These are phyloP conservation scores for Sycobia sp. DNA, from an alignment of 1,140 invertebrate genomes.

Conservation along the genomic window DNA sequence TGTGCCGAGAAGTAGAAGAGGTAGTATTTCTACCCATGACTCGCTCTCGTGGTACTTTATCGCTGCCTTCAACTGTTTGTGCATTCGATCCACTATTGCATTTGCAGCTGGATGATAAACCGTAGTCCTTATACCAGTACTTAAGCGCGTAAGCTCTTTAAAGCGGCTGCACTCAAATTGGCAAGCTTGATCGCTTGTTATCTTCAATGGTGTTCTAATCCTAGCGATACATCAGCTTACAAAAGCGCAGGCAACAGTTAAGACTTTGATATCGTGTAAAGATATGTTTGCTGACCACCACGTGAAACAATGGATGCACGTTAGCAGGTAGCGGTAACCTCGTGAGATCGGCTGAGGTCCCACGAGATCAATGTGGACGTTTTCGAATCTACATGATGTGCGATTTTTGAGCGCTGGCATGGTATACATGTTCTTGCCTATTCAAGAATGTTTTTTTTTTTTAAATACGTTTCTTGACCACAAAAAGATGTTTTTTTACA, in stretches of 20 bases:
- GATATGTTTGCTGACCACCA: constrained; percentile 14
- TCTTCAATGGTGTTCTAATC: background rate
- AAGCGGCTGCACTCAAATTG: constrained; percentile 22
- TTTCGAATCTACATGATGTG: constrained; percentile 31
- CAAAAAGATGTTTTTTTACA: too few species aligned
- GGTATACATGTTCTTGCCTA: constrained; percentile 15
- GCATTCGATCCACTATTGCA: constrained; percentile 49
- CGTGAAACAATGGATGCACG: constrained; percentile 7
- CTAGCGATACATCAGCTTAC: background rate
- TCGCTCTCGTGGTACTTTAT: constrained; percentile 17
- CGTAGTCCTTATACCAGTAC: constrained; percentile 38
- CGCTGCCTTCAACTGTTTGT: constrained; percentile 48
- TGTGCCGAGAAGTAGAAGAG: constrained; percentile 1
- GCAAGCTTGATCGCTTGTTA: constrained; percentile 3
- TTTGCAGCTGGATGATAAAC: constrained; percentile 51
- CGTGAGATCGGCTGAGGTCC: background rate
- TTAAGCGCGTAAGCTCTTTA: background rate
- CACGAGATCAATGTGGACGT: constrained; percentile 30
- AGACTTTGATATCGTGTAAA: background rate
- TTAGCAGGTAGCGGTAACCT: background rate
- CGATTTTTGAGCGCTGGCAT: constrained; percentile 31
- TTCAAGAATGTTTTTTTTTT: too few species aligned
- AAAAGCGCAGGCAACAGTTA: background rate
- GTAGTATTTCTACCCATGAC: background rate
- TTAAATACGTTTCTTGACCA: too few species aligned